Conservation (phyloP, 1,140 invertebrate species). For the silkworm (Bombyx mori) region ASM3026992v2 NC_085110.1:10187501-10188000, state of each 20-base stretch:
- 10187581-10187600: conserved; percentile 71
- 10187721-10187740: conserved; percentile 71
- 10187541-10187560: conserved; percentile 69
- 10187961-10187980: conserved; percentile 70
- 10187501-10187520: conserved; percentile 70
- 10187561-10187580: conserved; percentile 72
- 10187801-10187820: too few species aligned
- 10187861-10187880: conserved; percentile 36
- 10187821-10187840: too few species aligned
- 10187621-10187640: conserved; percentile 71
- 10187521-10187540: conserved; percentile 69
- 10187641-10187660: conserved; percentile 46
- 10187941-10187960: conserved; percentile 69
- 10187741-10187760: conserved; percentile 66
- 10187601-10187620: conserved; percentile 65
- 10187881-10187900: conserved; percentile 43
- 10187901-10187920: conserved; percentile 44
- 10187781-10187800: too few species aligned
- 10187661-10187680: conserved; percentile 40
- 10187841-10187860: conserved; percentile 29
- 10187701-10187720: conserved; percentile 70
- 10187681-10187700: conserved; percentile 71
- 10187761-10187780: conserved; percentile 41
- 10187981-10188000: conserved; percentile 31
- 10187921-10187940: conserved; percentile 64